phyloP scores from a whole-genome alignment of 2,113 vertebrate species.

The Chaetodon trifascialis region DNA sequence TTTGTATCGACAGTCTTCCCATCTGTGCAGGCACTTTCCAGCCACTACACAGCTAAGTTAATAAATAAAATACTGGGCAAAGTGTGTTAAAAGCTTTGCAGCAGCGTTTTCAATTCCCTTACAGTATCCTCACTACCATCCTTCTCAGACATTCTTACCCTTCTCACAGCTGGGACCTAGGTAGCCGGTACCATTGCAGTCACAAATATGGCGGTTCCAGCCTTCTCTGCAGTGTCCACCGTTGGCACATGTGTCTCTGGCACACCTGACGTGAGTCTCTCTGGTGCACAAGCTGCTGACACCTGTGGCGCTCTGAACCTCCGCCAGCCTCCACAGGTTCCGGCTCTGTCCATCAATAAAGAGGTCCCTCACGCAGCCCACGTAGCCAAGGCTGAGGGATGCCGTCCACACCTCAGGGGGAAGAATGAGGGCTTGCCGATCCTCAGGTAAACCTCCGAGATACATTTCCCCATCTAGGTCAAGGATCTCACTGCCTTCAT shows the following conservation, averaged over 20 bases:
- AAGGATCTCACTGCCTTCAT: constrained; percentile 93
- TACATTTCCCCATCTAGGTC: constrained; percentile 94
- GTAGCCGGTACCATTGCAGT: constrained; percentile 91
- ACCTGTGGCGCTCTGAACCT: constrained; percentile 86
- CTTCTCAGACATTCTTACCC: constrained; percentile 80
- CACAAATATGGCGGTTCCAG: constrained; percentile 94
- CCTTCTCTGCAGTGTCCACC: constrained; percentile 90
- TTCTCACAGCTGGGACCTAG: constrained; percentile 90
- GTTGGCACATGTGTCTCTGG: constrained; percentile 87
- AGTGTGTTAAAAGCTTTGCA: constrained; percentile 70
- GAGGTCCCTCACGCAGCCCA: constrained; percentile 93
- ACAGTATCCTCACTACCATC: background rate
- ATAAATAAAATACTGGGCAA: constrained; percentile 72
- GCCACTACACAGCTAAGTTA: constrained; percentile 28
- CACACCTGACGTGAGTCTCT: constrained; percentile 89
- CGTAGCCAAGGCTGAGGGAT: constrained; percentile 90
- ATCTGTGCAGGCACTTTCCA: constrained; percentile 42
- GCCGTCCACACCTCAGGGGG: constrained; percentile 94
- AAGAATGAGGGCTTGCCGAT: constrained; percentile 83
- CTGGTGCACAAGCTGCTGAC: constrained; percentile 90
- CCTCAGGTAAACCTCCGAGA: constrained; percentile 92
- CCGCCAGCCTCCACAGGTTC: constrained; percentile 89
- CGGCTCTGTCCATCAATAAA: constrained; percentile 93
- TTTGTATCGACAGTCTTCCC: constrained; percentile 33
- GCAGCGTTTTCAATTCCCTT: constrained; percentile 44